Evolutionary conservation across 2,888 invertebrate species (phyloP).

Genomic region (Temnothorax ravouxi): DNA sequence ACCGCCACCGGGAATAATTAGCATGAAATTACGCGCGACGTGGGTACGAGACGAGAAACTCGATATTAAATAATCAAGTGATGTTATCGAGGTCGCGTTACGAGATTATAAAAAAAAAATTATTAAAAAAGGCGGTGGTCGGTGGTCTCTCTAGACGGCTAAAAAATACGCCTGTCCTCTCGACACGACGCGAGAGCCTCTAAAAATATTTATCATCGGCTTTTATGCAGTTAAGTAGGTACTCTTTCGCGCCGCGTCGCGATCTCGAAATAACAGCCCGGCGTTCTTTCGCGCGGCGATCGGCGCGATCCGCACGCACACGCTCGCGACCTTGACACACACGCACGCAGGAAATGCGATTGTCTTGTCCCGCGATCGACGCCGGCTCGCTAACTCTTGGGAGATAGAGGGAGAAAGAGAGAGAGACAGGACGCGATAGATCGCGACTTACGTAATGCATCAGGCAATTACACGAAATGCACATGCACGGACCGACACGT

Average conservation of each 20-base stretch:
- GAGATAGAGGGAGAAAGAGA: conserved; percentile 57
- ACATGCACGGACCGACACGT: conserved; percentile 41
- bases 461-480: conserved; percentile 72
- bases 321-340: conserved; percentile 70
- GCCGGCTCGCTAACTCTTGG: conserved; percentile 30
- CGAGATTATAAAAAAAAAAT: not conserved
- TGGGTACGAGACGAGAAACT: not conserved
- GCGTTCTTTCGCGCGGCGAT: not conserved
- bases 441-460: conserved; percentile 69
- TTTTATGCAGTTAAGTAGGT: conserved; percentile 48
- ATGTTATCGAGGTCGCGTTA: conserved; percentile 12
- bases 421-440: conserved; percentile 63
- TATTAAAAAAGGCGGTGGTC: not conserved
- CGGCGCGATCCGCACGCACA: conserved; percentile 29
- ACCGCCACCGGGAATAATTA: not conserved
- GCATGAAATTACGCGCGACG: conserved; percentile 2
- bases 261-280: conserved; percentile 42
- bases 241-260: conserved; percentile 30
- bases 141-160: conserved; percentile 4
- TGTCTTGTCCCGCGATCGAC: conserved; percentile 66
- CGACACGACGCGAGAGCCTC: conserved; percentile 1
- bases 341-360: conserved; percentile 72
- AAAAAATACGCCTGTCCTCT: not conserved
- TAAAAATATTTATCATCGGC: conserved; percentile 49
- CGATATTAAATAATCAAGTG: conserved; percentile 26